phyloP scores from a whole-genome alignment of 2,888 invertebrate species.

The Drosophila incognita region DNA sequence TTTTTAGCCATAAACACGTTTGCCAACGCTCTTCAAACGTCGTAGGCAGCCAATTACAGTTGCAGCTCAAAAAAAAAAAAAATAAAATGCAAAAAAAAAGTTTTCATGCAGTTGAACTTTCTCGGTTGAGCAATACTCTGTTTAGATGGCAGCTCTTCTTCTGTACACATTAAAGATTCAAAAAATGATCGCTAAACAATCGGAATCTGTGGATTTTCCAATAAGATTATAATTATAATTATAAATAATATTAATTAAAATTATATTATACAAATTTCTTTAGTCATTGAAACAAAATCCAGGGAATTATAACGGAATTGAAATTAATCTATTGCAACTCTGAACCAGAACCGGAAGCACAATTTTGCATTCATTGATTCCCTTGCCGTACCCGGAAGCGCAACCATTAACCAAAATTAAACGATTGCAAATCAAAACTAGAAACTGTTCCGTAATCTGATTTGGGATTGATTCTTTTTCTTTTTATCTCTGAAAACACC shows the following conservation, averaged over 20 bases:
- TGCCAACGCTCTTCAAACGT: constrained; percentile 66
- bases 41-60: constrained; percentile 61
- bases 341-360: neutral
- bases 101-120: neutral
- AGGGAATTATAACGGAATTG: neutral
- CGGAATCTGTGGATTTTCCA: neutral
- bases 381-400: neutral
- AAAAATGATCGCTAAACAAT: neutral
- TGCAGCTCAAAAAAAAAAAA: constrained; percentile 42
- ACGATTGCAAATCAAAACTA: neutral
- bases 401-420: neutral
- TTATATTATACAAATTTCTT: neutral
- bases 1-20: constrained; percentile 65
- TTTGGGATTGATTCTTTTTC: neutral
- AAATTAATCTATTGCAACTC: neutral
- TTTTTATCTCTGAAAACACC: neutral
- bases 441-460: neutral
- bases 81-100: neutral
- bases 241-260: neutral
- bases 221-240: neutral
- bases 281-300: neutral
- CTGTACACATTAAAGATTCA: neutral
- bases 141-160: neutral
- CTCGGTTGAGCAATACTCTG: constrained; percentile 2
- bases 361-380: neutral